These are phyloP conservation scores for Apodemia mormo DNA, from an alignment of 2,888 invertebrate species.

Conservation along the genomic window DNA sequence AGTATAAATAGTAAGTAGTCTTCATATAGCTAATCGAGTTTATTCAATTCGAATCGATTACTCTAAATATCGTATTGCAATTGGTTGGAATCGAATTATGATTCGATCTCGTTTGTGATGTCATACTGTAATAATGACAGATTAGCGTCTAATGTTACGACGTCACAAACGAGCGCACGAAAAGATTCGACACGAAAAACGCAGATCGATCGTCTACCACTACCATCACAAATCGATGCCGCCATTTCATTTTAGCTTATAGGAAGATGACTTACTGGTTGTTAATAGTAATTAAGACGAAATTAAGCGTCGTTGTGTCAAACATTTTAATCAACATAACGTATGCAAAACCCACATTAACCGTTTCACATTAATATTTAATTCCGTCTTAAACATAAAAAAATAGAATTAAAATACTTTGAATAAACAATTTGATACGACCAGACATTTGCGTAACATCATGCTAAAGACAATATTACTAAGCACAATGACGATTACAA, in stretches of 20 bases:
- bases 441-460: conserved; percentile 69
- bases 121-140: no score
- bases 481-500: conserved; percentile 80
- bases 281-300: background rate
- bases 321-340: background rate
- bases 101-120: background rate
- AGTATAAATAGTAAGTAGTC: background rate
- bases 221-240: background rate
- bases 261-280: background rate
- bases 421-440: conserved; percentile 50
- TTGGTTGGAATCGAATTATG: background rate
- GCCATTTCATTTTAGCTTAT: background rate
- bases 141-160: background rate
- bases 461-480: conserved; percentile 74
- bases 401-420: background rate
- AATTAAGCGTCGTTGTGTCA: background rate
- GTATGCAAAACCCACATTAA: background rate
- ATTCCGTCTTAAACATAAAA: background rate
- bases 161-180: background rate
- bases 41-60: background rate
- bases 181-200: background rate
- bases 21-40: background rate
- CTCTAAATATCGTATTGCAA: background rate
- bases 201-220: background rate
- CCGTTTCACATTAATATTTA: background rate